Percentiles rank a stretch among this genome's conserved stretches.
These are phyloP conservation scores for Xiphorhynchus elegans DNA, from an alignment of 2,113 vertebrate species.

Conservation along the genomic window DNA sequence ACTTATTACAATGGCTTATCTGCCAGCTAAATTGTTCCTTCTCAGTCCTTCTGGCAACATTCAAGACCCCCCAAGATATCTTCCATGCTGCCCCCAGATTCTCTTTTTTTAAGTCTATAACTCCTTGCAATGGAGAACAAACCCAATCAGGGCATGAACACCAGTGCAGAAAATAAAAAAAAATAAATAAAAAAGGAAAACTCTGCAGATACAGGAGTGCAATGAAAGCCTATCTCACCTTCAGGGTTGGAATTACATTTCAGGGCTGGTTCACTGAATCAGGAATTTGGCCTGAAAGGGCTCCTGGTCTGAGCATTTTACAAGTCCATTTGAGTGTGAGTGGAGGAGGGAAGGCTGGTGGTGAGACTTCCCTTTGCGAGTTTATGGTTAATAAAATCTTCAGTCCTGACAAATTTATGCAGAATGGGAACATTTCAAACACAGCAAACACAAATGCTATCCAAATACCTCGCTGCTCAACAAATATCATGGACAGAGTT, in stretches of 20 bases:
- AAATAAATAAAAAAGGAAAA: not conserved
- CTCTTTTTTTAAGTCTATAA: not conserved
- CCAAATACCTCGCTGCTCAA: not conserved
- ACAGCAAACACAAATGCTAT: not conserved
- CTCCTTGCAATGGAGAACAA: not conserved
- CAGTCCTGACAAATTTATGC: constrained; percentile 33
- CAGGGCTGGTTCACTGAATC: constrained; percentile 4
- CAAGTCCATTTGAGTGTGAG: not conserved
- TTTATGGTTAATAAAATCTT: constrained; percentile 13
- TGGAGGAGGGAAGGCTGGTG: not conserved
- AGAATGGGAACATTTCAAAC: constrained; percentile 25
- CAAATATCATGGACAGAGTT: not conserved
- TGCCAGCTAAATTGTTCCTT: constrained; percentile 7
- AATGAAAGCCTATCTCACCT: constrained; percentile 28
- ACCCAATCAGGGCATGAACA: not conserved
- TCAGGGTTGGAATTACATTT: not conserved
- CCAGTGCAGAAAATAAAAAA: not conserved
- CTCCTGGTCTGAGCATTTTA: not conserved
- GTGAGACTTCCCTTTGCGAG: not conserved
- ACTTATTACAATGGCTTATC: constrained; percentile 26
- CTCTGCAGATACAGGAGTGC: not conserved
- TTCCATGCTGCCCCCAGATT: not conserved
- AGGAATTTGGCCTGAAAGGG: not conserved
- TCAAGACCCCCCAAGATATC: not conserved
- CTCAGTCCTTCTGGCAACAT: not conserved